Base-by-base conservation (phyloP, 2,888 invertebrate genomes). In the Macrosoma leucophasiata region DNA sequence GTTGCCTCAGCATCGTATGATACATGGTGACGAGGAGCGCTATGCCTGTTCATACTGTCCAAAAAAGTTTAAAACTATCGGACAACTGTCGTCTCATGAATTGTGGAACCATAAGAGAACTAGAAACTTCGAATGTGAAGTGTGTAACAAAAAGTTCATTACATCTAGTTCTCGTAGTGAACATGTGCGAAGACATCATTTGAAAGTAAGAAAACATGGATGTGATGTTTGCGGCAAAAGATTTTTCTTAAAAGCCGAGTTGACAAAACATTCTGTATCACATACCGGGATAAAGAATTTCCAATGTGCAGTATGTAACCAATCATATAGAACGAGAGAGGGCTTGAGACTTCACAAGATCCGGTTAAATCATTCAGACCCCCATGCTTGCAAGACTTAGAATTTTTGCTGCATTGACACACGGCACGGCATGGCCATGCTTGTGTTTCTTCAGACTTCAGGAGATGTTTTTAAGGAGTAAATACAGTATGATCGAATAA, bases 271-370 rank as follows among this genome's bases (percentile, higher is more conserved):
- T 55, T 74, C 68, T 1, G 42, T 84, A 5, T 81, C 81, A 0
- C 85, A 85, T 33, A 82, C 84, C 0, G 85, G 84, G 1, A 77
- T 77, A 0, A 84, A 84, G 42, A 84, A 84, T 29, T 85, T 78
- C 34, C 81, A 82, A 34, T 85, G 84, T 39, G 74, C 82, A 44
- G 37, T 78, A 20, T 85, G 84, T 58, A 75, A 79, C 34, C 84
- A 84, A 27, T 79, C 84, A 0, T 85, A 85, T 43, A 82, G 82
- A 48, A 84, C 81, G 17, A 67, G 79, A 37, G 78, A 84, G 22
- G 84, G 84, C 0, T 52, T 84, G 22, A 85, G 82, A 63, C 77
- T 82, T 0, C 84, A 85, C 62, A n/a, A n/a, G n/a, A n/a, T n/a
- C n/a, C n/a, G n/a, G n/a, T n/a, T n/a, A n/a, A n/a, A n/a, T n/a